These are phyloP conservation scores for Temnopleurus reevesii DNA, from an alignment of 53 echinoderm and acorn worm genomes.

Conservation along the genomic window DNA sequence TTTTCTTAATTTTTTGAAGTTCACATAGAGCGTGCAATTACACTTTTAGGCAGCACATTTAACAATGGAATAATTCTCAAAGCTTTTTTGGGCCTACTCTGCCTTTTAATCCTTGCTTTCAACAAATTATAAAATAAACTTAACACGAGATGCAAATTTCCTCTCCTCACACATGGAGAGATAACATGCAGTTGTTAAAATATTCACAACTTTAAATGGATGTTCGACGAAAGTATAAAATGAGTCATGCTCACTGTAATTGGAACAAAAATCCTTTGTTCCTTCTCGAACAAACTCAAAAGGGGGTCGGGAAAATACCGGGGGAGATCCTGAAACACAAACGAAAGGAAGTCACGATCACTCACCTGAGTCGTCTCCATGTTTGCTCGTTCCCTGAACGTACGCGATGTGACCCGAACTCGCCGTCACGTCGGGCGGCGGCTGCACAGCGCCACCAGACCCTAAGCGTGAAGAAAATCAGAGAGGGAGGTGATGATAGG, in stretches of 20 bases:
- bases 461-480: neutral
- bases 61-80: no score
- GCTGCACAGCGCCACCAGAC: conserved; percentile 67
- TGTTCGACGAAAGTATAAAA: no score
- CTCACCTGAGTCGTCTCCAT: conserved; percentile 48
- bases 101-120: no score
- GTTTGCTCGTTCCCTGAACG: conserved; percentile 55
- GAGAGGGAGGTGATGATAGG: neutral
- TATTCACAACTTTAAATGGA: neutral
- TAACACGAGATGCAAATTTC: no score
- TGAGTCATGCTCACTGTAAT: neutral
- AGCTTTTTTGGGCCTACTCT: no score
- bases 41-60: no score
- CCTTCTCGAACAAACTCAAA: neutral
- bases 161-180: no score
- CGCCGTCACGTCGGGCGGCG: conserved; percentile 93
- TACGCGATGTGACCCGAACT: conserved; percentile 71
- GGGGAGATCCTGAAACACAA: neutral
- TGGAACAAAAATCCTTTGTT: neutral
- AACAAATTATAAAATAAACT: no score
- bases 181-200: no score
- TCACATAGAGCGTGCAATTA: no score
- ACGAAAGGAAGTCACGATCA: neutral
- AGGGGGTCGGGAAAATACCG: neutral
- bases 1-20: no score